These are phyloP conservation scores for Leptinotarsa tumamoca DNA, from an alignment of 2,888 invertebrate genomes.

Conservation along the genomic window DNA sequence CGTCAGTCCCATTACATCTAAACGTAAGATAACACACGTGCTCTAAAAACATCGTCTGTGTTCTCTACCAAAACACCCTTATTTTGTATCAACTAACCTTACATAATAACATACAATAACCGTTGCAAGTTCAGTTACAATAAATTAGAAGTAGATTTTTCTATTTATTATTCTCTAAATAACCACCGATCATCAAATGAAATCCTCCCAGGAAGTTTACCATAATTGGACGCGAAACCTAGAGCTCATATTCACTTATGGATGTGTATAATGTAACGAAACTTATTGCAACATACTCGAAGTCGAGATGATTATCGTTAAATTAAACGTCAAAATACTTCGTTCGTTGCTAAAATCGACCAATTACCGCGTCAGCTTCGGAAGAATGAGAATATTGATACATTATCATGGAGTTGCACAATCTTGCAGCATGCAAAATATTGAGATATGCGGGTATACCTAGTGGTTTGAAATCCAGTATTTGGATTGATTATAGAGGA, in stretches of 20 bases:
- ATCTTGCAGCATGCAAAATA: conserved; percentile 14
- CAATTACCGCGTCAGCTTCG: conserved; percentile 34
- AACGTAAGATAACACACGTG: too few relatives aligned
- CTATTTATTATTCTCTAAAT: not conserved
- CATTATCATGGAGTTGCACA: conserved; percentile 23
- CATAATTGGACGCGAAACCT: conserved; percentile 19
- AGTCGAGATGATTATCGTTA: conserved; percentile 26
- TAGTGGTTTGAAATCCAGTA: conserved; percentile 3
- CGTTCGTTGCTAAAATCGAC: conserved; percentile 31
- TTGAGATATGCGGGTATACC: conserved; percentile 19
- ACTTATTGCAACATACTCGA: conserved; percentile 18
- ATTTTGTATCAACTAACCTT: too few relatives aligned
- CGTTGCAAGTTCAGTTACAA: too few relatives aligned
- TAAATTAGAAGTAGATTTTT: too few relatives aligned
- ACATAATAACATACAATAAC: too few relatives aligned
- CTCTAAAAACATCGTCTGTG: too few relatives aligned
- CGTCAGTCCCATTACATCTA: too few relatives aligned
- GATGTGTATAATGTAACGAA: conserved; percentile 24
- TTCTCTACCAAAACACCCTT: too few relatives aligned
- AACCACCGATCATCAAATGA: conserved; percentile 16
- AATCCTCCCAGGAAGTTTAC: conserved; percentile 20
- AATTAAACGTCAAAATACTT: conserved; percentile 36
- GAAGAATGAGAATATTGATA: conserved; percentile 27
- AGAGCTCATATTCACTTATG: conserved; percentile 20
- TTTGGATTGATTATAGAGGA: not conserved